Evolutionary conservation across 2,113 vertebrate species (phyloP), one percentile per base, ranked within the genome.

Genomic region (Otus sunia): DNA sequence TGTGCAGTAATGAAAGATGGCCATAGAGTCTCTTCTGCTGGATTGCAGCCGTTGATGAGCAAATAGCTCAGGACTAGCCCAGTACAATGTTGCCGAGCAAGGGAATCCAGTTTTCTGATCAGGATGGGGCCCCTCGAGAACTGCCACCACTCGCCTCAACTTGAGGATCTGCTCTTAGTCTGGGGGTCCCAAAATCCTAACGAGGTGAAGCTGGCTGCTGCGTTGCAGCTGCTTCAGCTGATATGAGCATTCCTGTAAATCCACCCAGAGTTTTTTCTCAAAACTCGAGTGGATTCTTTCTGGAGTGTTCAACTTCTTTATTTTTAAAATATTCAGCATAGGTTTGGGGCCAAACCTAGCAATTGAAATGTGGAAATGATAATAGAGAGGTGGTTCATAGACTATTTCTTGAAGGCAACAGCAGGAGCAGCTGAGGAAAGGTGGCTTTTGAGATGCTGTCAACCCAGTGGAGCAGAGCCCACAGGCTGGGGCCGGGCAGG

Each of bases 221-320:
- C 0, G 0, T 26, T 45, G n/a, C 27, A 41, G n/a, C 56, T 58
- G 36, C 23, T 75, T 29, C 64, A 80, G 55, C 25, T 27, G 32
- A 22, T 10, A 30, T 0, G 0, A 58, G 47, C 2, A 0, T 37
- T 53, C 11, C 56, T 62, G 22, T 41, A 67, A 39, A 58, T 36
- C 12, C 29, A 73, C 12, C 23, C 0, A 0, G 47, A 63, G 29
- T 14, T 2, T 0, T 68, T 68, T 52, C 63, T 73, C 41, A 37
- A 34, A 59, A 26, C 59, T 73, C 37, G 52, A n/a, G 26, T 45
- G 17, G 32, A n/a, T 78, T 67, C 27, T 43, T 92, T 53, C 41
- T 62, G 34, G 12, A 78, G 49, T 11, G 26, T 9, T 90, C 41
- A 67, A 26, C 32, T 36, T 25, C 5, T n/a, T 75, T 76, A 10